Percentiles rank a stretch among this genome's conserved stretches.
These are phyloP conservation scores for Drosophila busckii DNA, from an alignment of 1,140 invertebrate genomes.

Conservation along the genomic window DNA sequence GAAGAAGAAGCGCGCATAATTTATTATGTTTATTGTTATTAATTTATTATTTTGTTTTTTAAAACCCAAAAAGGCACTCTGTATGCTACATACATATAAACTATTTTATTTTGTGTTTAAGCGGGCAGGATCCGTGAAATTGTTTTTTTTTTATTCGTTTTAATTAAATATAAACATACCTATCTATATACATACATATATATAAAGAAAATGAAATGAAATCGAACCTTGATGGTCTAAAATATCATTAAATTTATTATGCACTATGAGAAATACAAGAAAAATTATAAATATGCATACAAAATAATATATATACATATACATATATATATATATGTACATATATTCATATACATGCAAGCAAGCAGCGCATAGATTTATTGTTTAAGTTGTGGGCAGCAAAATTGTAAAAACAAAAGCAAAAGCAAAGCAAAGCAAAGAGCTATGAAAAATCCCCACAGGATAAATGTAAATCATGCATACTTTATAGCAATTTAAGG, in stretches of 20 bases:
- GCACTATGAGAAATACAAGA: conserved; percentile 42
- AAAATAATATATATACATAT: conserved; percentile 14
- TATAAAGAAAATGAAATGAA: conserved; percentile 34
- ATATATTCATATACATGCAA: neutral
- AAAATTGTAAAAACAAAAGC: conserved; percentile 8
- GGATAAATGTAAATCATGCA: no score
- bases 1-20: no score
- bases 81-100: conserved; percentile 18
- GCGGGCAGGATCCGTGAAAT: conserved; percentile 67
- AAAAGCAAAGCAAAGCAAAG: conserved; percentile 1
- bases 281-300: conserved; percentile 17
- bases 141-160: conserved; percentile 28
- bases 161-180: conserved; percentile 6
- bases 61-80: conserved; percentile 14
- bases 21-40: conserved; percentile 74
- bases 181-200: conserved; percentile 30
- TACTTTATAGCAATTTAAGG: conserved; percentile 73
- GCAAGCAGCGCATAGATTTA: conserved; percentile 18
- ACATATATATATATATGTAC: conserved; percentile 18
- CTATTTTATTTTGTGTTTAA: conserved; percentile 56
- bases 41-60: conserved; percentile 60
- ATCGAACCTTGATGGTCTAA: conserved; percentile 77
- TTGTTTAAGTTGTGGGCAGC: conserved; percentile 30
- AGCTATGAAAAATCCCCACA: neutral
- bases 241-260: conserved; percentile 69